These are phyloP conservation scores for Drosophila yooni DNA, from an alignment of 2,888 invertebrate genomes.

Conservation along the genomic window DNA sequence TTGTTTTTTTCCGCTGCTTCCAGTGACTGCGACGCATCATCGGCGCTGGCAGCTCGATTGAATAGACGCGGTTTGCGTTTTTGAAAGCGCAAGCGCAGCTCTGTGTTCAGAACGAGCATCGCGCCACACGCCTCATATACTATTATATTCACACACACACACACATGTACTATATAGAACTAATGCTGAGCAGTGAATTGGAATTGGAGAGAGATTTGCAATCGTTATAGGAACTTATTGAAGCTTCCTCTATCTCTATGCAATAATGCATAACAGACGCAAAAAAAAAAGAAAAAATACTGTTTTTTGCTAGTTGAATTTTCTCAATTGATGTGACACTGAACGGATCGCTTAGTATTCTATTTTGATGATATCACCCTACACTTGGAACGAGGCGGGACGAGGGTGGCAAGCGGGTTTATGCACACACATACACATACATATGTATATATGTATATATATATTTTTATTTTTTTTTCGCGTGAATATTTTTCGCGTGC, in stretches of 20 bases:
- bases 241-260: slow-evolving; percentile 11
- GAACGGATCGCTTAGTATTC: slow-evolving; percentile 29
- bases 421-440: neutral
- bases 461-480: slow-evolving; percentile 11
- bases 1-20: slow-evolving; percentile 21
- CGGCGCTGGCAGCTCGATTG: slow-evolving; percentile 75
- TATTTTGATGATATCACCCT: slow-evolving; percentile 46
- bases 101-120: slow-evolving; percentile 77
- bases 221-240: slow-evolving; percentile 16
- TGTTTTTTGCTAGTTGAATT: slow-evolving; percentile 1
- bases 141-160: neutral
- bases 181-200: neutral
- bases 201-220: slow-evolving; percentile 10
- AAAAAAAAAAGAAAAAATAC: neutral
- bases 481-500: slow-evolving; percentile 70
- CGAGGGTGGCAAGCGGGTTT: slow-evolving; percentile 22
- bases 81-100: slow-evolving; percentile 76
- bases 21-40: slow-evolving; percentile 59
- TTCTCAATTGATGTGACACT: slow-evolving; percentile 50
- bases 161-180: neutral
- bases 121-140: slow-evolving; percentile 10
- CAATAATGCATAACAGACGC: neutral
- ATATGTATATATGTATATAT: neutral
- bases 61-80: slow-evolving; percentile 77
- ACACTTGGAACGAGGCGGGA: slow-evolving; percentile 7